phyloP scores from a whole-genome alignment of 2,888 invertebrate species.

The Plagodis dolabraria region DNA sequence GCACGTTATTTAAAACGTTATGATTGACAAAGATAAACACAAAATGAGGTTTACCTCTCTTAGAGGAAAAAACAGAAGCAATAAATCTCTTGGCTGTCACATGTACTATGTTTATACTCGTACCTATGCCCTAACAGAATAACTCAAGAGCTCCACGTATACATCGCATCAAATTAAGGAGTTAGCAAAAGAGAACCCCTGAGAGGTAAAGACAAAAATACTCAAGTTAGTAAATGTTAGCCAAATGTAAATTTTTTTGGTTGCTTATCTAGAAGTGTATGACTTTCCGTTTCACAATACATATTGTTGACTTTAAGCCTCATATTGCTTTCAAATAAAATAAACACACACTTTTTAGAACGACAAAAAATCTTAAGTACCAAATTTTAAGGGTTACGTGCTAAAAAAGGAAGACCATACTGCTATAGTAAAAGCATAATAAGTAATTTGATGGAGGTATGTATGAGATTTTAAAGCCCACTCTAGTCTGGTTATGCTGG shows the following conservation, averaged over 20 bases:
- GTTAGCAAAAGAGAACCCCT: slow-evolving; percentile 43
- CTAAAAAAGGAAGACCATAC: neutral
- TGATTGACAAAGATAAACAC: slow-evolving; percentile 44
- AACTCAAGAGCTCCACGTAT: slow-evolving; percentile 59
- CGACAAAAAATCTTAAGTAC: too few species aligned
- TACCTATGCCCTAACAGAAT: slow-evolving; percentile 54
- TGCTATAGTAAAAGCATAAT: too few species aligned
- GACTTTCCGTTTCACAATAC: neutral
- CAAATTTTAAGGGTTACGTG: neutral
- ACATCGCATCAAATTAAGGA: slow-evolving; percentile 58
- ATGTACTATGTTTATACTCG: slow-evolving; percentile 57
- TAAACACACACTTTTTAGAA: too few species aligned
- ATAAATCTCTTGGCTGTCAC: slow-evolving; percentile 73
- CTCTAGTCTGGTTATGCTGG: too few species aligned
- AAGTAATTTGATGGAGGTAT: too few species aligned
- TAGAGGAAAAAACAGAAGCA: slow-evolving; percentile 59
- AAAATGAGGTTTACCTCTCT: slow-evolving; percentile 49
- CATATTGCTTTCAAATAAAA: too few species aligned
- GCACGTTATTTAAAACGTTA: slow-evolving; percentile 39
- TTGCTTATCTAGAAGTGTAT: too few species aligned
- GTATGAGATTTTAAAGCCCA: too few species aligned
- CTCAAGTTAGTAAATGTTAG: slow-evolving; percentile 4
- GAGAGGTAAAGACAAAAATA: slow-evolving; percentile 7
- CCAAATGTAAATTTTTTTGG: slow-evolving; percentile 2
- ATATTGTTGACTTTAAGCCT: slow-evolving; percentile 1